Evolutionary conservation across 2,113 vertebrate species (phyloP).

Genomic region (Channa maculata): DNA sequence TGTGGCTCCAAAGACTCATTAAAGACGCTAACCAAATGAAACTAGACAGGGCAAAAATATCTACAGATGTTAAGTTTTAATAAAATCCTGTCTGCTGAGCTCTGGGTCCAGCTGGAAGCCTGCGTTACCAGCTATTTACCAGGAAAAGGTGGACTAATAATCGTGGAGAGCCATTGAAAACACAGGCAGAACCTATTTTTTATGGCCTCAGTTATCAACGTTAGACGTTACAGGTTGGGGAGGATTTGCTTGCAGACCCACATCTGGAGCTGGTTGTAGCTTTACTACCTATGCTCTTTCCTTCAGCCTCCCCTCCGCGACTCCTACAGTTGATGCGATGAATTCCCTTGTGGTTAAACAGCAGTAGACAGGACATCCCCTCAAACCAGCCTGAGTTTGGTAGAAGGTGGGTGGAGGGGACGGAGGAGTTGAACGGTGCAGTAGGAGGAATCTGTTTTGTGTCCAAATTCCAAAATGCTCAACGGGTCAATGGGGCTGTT

Average conservation of each 20-base stretch:
- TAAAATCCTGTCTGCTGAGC: neutral
- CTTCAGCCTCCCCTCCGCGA: conserved; percentile 28
- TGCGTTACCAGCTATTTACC: conserved; percentile 67
- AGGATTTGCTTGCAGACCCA: conserved; percentile 40
- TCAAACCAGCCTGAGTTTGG: conserved; percentile 5
- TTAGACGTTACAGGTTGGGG: conserved; percentile 28
- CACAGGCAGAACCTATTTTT: conserved; percentile 25
- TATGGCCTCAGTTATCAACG: conserved; percentile 37
- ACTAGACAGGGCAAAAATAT: neutral
- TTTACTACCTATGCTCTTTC: conserved; percentile 18
- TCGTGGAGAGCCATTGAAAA: conserved; percentile 55
- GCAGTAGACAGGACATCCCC: conserved; percentile 41
- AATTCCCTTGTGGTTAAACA: conserved; percentile 47
- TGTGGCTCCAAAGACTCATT: neutral
- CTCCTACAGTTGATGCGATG: conserved; percentile 2
- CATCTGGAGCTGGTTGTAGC: conserved; percentile 82
- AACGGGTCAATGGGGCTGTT: conserved; percentile 6
- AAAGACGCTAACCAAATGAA: conserved; percentile 31
- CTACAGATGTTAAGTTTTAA: conserved; percentile 2
- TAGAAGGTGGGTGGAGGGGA: neutral
- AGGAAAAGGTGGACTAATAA: conserved; percentile 66
- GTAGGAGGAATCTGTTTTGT: conserved; percentile 2
- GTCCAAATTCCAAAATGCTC: conserved; percentile 15
- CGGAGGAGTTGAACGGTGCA: neutral
- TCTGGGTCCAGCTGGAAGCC: conserved; percentile 22